Base-by-base conservation (phyloP, 2,797 vertebrate species). In the Sparus aurata region DNA sequence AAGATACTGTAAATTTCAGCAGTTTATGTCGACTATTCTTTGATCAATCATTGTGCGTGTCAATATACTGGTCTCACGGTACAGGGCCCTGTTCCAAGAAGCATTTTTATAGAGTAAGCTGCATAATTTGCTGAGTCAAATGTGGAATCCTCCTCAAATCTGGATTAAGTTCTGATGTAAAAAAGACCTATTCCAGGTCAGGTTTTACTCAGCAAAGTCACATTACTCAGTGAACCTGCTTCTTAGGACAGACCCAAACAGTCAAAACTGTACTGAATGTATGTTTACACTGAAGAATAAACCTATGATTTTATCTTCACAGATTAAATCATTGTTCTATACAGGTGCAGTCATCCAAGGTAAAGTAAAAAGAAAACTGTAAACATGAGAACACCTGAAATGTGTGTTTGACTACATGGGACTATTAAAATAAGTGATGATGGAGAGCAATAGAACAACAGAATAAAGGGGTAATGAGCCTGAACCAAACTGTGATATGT, bases 121-220 rank as follows among this genome's bases (percentile, higher is more conserved):
- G 12, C 45, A 79, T 49, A 71, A 18, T 49, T 5, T 46, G 50
- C 50, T 69, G 64, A 79, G 23, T 67, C 68, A 85, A 75, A 63
- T 16, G 34, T 10, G 38, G 20, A 75, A 54, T 38, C 47, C 20
- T 77, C 16, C 18, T 73, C 13, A 63, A 22, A 30, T 30, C 55
- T 52, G 16, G 9, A 64, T 47, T 16, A 6, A 25, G 0, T 17
- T 38, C n/a, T 73, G 55, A 78, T 13, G 43, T n/a, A 27, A 16
- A 62, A 22, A 65, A n/a, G 8, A 27, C 25, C 22, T 3, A 10
- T 17, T 62, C 16, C 18, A 55, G 12, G 41, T 45, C 27, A 55
- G 41, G n/a, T 46, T 82, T 72, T 65, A 57, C 59, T 69, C 63
- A 69, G 43, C 12, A 20, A 20, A 5, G 2, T 41, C 34, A 38